A percentile compares a stretch with the other conserved stretches of the same genome.
phyloP scores from a whole-genome alignment of 2,888 invertebrate species.

The Apamea sordens region DNA sequence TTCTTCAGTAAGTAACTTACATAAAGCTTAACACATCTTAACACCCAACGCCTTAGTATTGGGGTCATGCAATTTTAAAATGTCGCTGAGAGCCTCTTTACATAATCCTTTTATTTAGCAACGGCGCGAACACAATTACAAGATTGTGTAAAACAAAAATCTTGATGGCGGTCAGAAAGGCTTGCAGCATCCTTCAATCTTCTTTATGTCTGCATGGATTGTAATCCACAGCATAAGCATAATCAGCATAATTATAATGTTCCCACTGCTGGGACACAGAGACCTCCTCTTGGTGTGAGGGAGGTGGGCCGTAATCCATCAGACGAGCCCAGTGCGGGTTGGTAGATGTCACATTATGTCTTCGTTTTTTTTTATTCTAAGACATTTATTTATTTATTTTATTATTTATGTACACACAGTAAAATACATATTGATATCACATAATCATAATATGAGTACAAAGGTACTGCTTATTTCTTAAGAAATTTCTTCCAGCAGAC shows the following conservation, averaged over 20 bases:
- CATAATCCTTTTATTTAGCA: conserved; percentile 37
- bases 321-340: neutral
- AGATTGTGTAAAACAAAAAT: conserved; percentile 24
- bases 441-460: too few relatives aligned
- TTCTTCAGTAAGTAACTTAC: conserved; percentile 52
- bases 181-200: neutral
- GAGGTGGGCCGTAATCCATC: neutral
- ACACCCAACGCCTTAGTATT: conserved; percentile 26
- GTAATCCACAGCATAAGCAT: neutral
- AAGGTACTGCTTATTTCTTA: too few relatives aligned
- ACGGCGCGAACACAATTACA: conserved; percentile 7
- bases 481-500: too few relatives aligned
- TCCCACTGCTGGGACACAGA: neutral
- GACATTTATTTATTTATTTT: too few relatives aligned
- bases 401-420: too few relatives aligned
- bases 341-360: neutral
- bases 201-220: neutral
- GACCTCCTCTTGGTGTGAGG: neutral
- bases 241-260: neutral
- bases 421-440: too few relatives aligned
- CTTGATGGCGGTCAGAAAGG: neutral
- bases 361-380: too few relatives aligned
- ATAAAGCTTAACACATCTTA: conserved; percentile 51
- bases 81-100: conserved; percentile 16
- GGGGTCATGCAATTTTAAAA: conserved; percentile 53